phyloP scores from a whole-genome alignment of 1,140 invertebrate genomes.

The Pinna nobilis region DNA sequence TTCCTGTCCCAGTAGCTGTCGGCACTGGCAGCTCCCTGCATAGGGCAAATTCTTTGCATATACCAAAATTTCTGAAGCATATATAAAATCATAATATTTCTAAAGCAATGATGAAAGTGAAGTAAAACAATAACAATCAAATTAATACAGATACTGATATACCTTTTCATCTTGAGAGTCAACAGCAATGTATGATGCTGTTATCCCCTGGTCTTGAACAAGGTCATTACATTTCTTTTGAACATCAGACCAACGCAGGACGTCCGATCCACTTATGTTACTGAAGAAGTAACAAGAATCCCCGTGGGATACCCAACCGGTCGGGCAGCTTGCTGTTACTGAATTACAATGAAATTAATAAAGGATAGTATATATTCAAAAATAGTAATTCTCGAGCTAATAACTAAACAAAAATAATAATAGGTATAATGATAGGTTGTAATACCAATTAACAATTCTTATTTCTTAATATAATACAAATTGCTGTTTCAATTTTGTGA shows the following conservation, averaged over 20 bases:
- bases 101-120: neutral
- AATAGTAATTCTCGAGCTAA: too few species aligned
- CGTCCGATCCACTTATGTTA: neutral
- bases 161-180: slow-evolving; percentile 13
- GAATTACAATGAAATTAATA: neutral
- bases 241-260: slow-evolving; percentile 14
- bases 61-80: too few species aligned
- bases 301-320: neutral
- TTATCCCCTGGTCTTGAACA: neutral
- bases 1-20: too few species aligned
- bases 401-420: too few species aligned
- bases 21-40: neutral
- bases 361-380: too few species aligned
- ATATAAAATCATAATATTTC: too few species aligned
- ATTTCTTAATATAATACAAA: too few species aligned
- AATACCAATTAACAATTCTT: too few species aligned
- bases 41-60: too few species aligned
- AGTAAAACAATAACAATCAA: neutral
- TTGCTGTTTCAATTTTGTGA: too few species aligned
- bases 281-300: slow-evolving; percentile 11
- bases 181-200: slow-evolving; percentile 1
- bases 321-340: neutral
- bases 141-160: neutral
- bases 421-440: too few species aligned
- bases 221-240: neutral